Percentiles rank a stretch among this genome's conserved stretches.
phyloP scores from a whole-genome alignment of 2,888 invertebrate species.

The Tridacna gigas region DNA sequence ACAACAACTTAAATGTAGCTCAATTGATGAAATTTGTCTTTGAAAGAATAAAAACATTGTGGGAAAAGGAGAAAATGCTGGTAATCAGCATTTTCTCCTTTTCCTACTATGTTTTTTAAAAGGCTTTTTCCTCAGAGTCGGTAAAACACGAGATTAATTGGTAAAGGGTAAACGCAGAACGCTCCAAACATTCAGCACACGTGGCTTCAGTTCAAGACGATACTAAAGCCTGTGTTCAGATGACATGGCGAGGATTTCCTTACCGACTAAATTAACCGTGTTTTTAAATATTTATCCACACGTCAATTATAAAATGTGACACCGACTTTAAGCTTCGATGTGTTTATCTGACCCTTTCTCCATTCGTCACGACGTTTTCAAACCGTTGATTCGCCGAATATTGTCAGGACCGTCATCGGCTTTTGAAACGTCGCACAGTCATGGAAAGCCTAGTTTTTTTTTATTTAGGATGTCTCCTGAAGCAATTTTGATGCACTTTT shows the following conservation, averaged over 20 bases:
- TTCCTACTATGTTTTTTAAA: background rate
- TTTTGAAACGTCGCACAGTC: no score
- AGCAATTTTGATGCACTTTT: no score
- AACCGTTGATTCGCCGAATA: no score
- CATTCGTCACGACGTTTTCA: no score
- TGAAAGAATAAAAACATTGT: background rate
- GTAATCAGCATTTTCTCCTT: background rate
- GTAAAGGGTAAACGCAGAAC: no score
- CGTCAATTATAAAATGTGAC: slow-evolving; percentile 10
- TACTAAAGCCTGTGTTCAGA: no score
- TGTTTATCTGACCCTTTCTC: background rate
- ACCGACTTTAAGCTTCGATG: background rate
- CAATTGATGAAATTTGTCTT: background rate
- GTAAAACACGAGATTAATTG: background rate
- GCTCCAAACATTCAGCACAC: no score
- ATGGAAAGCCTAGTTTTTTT: no score
- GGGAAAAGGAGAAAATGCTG: background rate
- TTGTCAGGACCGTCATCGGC: no score
- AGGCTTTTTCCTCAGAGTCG: background rate
- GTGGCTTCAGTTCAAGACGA: no score
- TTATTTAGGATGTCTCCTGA: no score
- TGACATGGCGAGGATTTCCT: background rate
- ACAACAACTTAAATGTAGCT: background rate
- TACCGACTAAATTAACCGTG: slow-evolving; percentile 15
- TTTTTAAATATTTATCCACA: slow-evolving; percentile 8